Base-by-base conservation (phyloP, 2,888 invertebrate genomes). In the Watsonalla binaria region DNA sequence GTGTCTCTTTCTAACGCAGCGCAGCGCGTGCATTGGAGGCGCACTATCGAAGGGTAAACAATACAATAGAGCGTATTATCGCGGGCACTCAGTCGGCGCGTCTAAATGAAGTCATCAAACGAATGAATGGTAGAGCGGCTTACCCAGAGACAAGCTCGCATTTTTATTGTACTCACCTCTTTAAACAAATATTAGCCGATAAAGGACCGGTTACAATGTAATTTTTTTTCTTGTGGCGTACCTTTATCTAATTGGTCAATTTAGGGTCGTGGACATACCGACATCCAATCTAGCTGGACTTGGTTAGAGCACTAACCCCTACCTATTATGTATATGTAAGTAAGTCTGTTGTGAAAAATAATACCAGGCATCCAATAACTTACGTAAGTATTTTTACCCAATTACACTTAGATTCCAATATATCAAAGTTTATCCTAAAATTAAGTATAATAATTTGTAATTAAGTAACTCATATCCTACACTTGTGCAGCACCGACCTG, bases 41-140 rank as follows among this genome's bases (percentile, higher is more conserved):
- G 84, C 89, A 90, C 89, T 90, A 88, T 90, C 86, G 86, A 86
- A 88, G 86, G 87, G 90, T 90, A 90, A 90, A 90, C 90, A 90
- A 90, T 90, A 42, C 42, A 42, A 42, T 42, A 42, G 42, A 87
- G 90, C 86, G 82, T 87, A 90, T 90, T 89, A 90, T 89, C 86
- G 84, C 86, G 76, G 84, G 86, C 84, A 82, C 82, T 87, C 86
- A 76, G 78, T 86, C 84, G 78, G 82, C 84, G 86, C 86, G 82
- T 80, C 80, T 81, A 89, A 90, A 90, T 90, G 88, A 90, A 90
- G 90, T 82, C 90, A 90, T 90, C 90, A 90, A 88, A 84, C 84
- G 87, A 87, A 89, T 89, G 87, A 90, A 90, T 89, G 89, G 78
- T 78, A 78, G 76, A 76, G 84, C 81, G 81, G 82, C 80, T 81